These are phyloP conservation scores for Syngnathus scovelli DNA, from an alignment of 2,113 vertebrate genomes.

Conservation along the genomic window DNA sequence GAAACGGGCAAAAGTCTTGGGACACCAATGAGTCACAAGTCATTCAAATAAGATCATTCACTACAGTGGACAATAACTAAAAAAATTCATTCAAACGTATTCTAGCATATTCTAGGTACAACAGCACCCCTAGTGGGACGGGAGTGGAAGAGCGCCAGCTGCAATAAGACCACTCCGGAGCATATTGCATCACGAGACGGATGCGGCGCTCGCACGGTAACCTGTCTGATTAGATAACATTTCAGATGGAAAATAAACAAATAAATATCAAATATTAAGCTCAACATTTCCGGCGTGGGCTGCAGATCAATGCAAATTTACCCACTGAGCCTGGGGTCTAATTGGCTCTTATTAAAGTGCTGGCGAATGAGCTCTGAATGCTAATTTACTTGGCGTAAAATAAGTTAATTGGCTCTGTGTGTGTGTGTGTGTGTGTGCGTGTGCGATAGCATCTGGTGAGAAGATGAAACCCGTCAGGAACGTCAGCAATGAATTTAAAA, in stretches of 20 bases:
- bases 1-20: neutral
- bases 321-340: slow-evolving; percentile 38
- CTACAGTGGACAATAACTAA: neutral
- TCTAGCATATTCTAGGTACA: neutral
- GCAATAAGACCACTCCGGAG: neutral
- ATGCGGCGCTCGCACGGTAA: slow-evolving; percentile 2
- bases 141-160: neutral
- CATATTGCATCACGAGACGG: neutral
- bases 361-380: slow-evolving; percentile 24
- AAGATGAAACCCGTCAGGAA: slow-evolving; percentile 7
- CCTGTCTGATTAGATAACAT: slow-evolving; percentile 40
- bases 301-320: slow-evolving; percentile 53
- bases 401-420: slow-evolving; percentile 15
- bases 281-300: slow-evolving; percentile 45
- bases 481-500: neutral
- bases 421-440: neutral
- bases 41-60: neutral
- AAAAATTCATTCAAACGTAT: neutral
- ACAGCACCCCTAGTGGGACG: neutral
- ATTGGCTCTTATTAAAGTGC: slow-evolving; percentile 51
- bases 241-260: slow-evolving; percentile 29
- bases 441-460: slow-evolving; percentile 10
- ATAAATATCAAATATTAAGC: slow-evolving; percentile 32
- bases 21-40: neutral
- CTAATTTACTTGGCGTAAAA: slow-evolving; percentile 30